Evolutionary conservation across 30 jellyfish, hydroid and myxozoan species (phyloP).

Genomic region (Cassiopea andromeda): DNA sequence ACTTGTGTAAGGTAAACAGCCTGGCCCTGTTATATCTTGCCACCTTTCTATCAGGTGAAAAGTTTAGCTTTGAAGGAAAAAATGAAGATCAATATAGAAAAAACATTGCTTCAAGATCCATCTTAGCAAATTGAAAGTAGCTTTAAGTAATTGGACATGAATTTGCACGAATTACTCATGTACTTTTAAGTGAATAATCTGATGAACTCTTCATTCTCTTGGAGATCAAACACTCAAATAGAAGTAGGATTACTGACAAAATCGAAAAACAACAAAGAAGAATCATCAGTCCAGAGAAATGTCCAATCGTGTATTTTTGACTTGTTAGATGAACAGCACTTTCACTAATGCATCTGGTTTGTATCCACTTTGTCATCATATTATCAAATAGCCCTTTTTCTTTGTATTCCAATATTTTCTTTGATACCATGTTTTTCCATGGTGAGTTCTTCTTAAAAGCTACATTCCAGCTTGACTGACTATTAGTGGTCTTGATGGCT

Average conservation of each 20-base stretch:
- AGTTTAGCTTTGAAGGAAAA: too few relatives aligned
- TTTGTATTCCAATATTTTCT: slow-evolving; percentile 29
- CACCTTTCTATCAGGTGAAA: too few relatives aligned
- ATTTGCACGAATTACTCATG: too few relatives aligned
- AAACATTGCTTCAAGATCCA: too few relatives aligned
- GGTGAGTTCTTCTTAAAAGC: slow-evolving; percentile 27
- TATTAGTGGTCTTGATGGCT: not conserved
- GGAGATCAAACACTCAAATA: slow-evolving; percentile 6
- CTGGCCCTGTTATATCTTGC: too few relatives aligned
- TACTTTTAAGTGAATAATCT: not conserved
- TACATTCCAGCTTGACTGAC: slow-evolving; percentile 30
- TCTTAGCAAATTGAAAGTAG: too few relatives aligned
- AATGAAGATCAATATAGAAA: too few relatives aligned
- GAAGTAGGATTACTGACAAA: slow-evolving; percentile 8
- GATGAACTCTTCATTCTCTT: not conserved
- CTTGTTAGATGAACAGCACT: not conserved
- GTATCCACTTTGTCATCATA: slow-evolving; percentile 17
- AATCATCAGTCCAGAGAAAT: slow-evolving; percentile 20
- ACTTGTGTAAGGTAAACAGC: too few relatives aligned
- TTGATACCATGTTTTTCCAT: slow-evolving; percentile 34
- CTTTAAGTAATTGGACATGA: too few relatives aligned
- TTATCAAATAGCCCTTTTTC: slow-evolving; percentile 14
- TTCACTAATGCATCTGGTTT: slow-evolving; percentile 13
- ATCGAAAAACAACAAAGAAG: not conserved
- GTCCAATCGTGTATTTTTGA: not conserved